Evolutionary conservation across 30 jellyfish, hydroid and myxozoan genomes (phyloP), one percentile per base, ranked within the genome.

Genomic region (Morbakka virulenta): DNA sequence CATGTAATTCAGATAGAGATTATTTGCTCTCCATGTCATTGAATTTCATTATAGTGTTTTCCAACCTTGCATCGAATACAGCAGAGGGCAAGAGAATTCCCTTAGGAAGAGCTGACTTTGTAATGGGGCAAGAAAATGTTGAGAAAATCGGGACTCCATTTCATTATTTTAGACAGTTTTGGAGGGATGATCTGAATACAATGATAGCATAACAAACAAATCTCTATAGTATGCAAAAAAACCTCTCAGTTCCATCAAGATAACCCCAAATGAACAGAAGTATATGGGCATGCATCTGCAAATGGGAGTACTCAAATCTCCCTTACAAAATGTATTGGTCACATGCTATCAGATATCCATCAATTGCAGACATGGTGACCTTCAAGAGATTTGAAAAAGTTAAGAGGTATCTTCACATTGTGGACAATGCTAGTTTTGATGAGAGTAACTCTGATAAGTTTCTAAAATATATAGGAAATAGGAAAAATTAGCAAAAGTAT

Each of bases 321-420:
- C 95, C 67, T 1, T 87, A 87, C 47, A 62, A 31, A 29, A 2
- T 52, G 72, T 87, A 79, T 70, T 87, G 96, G 96, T 79, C 89
- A 12, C 34, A 48, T 9, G 31, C 28, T 2, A 48, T 69, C 64
- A 72, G 96, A 27, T 79, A 34, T 62, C 73, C 94, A 4, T 71
- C 84, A 1, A 32, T 87, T 0, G 96, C 94, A 1, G 95, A 87
- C 50, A 72, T 61, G 11, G 50, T 87, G 90, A 67, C 96, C 4
- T 17, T 47, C n/a, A 87, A 80, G 32, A 24, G 91, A 2, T 87
- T 79, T 35, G 64, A 79, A 17, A 70, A 33, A 31, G 4, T 87
- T 17, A 62, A 61, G 41, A 31, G 89, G 3, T 0, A 28, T 69
- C 23, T 80, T 11, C 96, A 77, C 51, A 64, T 85, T 67, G 92